Conservation (phyloP, 2,888 invertebrate genomes). For the Heliconius charithonia region DNA sequence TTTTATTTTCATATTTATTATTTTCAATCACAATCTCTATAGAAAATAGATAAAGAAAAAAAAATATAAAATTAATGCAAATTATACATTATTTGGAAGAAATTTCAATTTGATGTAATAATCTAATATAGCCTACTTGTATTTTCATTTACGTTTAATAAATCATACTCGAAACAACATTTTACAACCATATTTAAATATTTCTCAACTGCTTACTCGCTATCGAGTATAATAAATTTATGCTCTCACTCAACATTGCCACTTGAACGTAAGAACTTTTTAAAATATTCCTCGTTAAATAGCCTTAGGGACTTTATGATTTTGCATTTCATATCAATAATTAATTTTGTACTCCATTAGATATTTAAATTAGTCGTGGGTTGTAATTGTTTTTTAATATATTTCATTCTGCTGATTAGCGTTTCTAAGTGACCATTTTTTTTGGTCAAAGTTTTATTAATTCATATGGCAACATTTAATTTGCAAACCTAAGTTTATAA, state of each 20-base stretch:
- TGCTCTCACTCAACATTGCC: background rate
- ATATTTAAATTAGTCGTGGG: conserved; percentile 16
- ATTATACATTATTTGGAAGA: no score
- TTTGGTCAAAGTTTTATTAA: background rate
- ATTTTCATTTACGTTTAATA: background rate
- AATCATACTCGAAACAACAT: background rate
- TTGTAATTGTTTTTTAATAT: conserved; percentile 7
- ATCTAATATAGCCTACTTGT: background rate
- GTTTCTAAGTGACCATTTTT: background rate
- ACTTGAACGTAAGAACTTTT: background rate
- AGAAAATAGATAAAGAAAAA: no score
- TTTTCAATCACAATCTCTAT: no score
- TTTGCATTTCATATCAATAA: conserved; percentile 20
- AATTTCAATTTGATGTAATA: background rate
- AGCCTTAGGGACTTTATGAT: background rate
- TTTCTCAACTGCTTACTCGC: background rate
- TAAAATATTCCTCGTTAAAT: conserved; percentile 15
- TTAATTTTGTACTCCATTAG: conserved; percentile 18
- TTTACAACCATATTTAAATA: conserved; percentile 2
- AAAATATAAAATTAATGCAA: no score
- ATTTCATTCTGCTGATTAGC: background rate
- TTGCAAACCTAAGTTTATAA: background rate
- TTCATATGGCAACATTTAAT: background rate
- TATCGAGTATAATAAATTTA: conserved; percentile 1
- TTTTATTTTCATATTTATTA: no score